Evolutionary conservation across 2,888 invertebrate genomes (phyloP), one percentile per base, ranked within the genome.

Genomic region (Clistopyga incitator): DNA sequence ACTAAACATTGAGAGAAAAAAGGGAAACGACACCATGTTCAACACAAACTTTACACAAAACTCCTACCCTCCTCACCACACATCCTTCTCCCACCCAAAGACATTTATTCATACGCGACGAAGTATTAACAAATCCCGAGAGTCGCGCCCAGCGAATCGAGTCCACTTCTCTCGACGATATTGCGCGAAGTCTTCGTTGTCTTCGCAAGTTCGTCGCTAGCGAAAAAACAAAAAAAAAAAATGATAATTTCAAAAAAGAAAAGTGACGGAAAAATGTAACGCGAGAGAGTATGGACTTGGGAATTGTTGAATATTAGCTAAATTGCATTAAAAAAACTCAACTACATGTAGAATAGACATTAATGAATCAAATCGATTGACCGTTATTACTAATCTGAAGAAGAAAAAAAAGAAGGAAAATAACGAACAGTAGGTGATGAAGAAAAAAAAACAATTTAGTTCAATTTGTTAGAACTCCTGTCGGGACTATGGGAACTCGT

Each of bases 401-500:
- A 47, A 47, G n/a, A 18, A 64, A n/a, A 25, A 23, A 59, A n/a
- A 61, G n/a, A n/a, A 45, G 42, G 85, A 85, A 88, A 90, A 87
- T 79, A 86, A 88, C 89, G 86, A 88, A 88, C 88, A 88, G 89
- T 91, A 92, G 91, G 86, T 89, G 89, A 80, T 54, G 78, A 74
- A 75, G 47, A 38, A 50, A 25, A 25, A 75, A 25, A 68, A 64
- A 56, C 54, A 90, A 91, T 89, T 90, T 92, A 92, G 91, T 88
- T 86, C 88, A 92, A 90, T 90, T 91, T 90, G 90, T 86, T 89
- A 88, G 88, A 85, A 86, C 85, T 91, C 90, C 91, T 90, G 89
- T 92, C 90, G 89, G 90, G 87, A 90, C 88, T 90, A 90, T 88
- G 89, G 78, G 89, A 88, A 64, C 89, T 90, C 90, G 89, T 90